A percentile compares a stretch with the other conserved stretches of the same genome.
phyloP scores from a whole-genome alignment of 2,113 vertebrate species.

The Girardinichthys multiradiatus region DNA sequence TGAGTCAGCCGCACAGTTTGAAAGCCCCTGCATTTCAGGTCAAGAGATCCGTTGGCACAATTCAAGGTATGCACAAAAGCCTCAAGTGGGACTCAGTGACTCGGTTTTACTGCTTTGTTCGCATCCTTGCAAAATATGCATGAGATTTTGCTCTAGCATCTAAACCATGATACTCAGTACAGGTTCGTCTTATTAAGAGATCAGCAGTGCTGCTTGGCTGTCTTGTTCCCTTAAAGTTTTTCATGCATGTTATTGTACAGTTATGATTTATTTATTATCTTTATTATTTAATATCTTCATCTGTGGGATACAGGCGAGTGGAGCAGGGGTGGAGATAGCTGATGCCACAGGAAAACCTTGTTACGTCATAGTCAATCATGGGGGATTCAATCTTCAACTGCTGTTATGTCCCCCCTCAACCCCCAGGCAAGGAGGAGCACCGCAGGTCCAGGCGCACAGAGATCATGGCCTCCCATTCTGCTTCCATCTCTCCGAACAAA shows the following conservation, averaged over 20 bases:
- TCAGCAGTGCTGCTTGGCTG: neutral
- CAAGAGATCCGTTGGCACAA: neutral
- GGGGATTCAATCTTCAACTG: conserved; percentile 80
- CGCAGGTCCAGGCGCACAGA: conserved; percentile 36
- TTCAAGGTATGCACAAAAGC: conserved; percentile 15
- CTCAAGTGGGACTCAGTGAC: neutral
- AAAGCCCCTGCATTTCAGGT: neutral
- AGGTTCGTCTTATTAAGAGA: no score
- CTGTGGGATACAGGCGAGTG: conserved; percentile 5
- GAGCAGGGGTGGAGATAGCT: conserved; percentile 35
- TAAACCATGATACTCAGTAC: no score
- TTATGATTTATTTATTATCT: no score
- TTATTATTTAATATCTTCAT: conserved; percentile 22
- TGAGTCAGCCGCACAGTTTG: conserved; percentile 7
- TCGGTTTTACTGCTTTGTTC: no score
- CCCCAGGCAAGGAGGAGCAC: conserved; percentile 76
- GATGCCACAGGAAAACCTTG: conserved; percentile 44
- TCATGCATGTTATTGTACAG: neutral
- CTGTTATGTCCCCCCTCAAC: conserved; percentile 78
- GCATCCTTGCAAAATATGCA: conserved; percentile 28
- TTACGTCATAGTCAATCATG: conserved; percentile 62
- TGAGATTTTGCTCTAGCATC: neutral
- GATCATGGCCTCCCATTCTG: conserved; percentile 76
- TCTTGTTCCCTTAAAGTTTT: neutral
- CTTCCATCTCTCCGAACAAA: conserved; percentile 67